Conservation (phyloP, 2,888 invertebrate species). For the Drosophila infuscata region DNA sequence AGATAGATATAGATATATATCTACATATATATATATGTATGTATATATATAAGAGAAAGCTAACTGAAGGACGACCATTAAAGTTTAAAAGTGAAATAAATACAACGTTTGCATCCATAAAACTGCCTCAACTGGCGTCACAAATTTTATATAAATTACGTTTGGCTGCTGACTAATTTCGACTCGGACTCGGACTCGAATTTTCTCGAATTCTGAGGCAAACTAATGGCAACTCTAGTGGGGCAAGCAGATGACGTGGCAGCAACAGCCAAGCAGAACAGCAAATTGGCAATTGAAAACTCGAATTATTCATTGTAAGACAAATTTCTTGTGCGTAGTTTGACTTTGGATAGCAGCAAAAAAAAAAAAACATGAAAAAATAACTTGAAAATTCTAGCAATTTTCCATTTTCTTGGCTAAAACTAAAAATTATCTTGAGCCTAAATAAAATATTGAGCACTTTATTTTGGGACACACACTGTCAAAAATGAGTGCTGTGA, state of each 20-base stretch:
- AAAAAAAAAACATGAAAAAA: neutral
- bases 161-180: constrained; percentile 36
- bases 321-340: neutral
- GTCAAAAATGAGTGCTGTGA: neutral
- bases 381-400: neutral
- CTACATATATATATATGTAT: too few species aligned
- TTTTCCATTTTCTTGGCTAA: neutral
- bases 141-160: constrained; percentile 36
- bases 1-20: neutral
- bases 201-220: neutral
- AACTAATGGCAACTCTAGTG: neutral
- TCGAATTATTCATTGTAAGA: constrained; percentile 4
- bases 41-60: neutral
- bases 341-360: neutral
- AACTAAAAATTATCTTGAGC: neutral
- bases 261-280: constrained; percentile 11
- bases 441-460: neutral
- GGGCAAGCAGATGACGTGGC: neutral
- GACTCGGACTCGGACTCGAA: neutral
- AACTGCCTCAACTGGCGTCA: constrained; percentile 50
- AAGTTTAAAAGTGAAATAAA: constrained; percentile 47
- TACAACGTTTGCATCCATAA: constrained; percentile 49
- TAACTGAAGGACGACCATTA: constrained; percentile 29
- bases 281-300: constrained; percentile 23
- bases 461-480: neutral